Evolutionary conservation across 2,888 invertebrate species (phyloP).

Genomic region (Yponomeuta malinellus): DNA sequence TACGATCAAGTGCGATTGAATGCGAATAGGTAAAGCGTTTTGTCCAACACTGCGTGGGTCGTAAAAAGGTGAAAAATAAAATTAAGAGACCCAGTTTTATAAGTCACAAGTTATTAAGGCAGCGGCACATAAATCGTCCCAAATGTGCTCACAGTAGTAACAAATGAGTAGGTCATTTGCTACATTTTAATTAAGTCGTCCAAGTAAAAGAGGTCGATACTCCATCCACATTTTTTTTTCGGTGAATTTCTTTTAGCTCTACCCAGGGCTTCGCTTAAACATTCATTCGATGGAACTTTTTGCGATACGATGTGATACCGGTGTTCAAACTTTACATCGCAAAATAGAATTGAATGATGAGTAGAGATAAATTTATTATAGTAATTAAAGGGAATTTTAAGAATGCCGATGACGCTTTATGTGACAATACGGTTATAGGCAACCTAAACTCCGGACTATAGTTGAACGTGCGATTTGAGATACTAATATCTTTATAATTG

Average conservation of each 20-base stretch:
- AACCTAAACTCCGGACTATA: no score
- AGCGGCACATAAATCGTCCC: not conserved
- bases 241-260: not conserved
- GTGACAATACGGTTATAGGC: no score
- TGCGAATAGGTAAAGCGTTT: no score
- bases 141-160: not conserved
- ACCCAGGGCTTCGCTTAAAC: conserved; percentile 1
- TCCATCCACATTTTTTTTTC: not conserved
- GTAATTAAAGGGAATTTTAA: no score
- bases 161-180: not conserved
- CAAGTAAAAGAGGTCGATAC: not conserved
- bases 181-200: conserved; percentile 1
- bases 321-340: not conserved
- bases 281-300: conserved; percentile 9
- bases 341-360: not conserved
- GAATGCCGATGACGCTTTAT: no score
- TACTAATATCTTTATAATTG: no score
- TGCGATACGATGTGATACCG: not conserved
- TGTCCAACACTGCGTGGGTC: no score
- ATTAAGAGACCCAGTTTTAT: no score
- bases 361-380: no score
- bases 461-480: no score
- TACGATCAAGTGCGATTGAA: no score
- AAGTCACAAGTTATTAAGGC: not conserved
- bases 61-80: no score